Base-by-base conservation (phyloP, 2,113 vertebrate genomes). In the Rhinogobius similis region DNA sequence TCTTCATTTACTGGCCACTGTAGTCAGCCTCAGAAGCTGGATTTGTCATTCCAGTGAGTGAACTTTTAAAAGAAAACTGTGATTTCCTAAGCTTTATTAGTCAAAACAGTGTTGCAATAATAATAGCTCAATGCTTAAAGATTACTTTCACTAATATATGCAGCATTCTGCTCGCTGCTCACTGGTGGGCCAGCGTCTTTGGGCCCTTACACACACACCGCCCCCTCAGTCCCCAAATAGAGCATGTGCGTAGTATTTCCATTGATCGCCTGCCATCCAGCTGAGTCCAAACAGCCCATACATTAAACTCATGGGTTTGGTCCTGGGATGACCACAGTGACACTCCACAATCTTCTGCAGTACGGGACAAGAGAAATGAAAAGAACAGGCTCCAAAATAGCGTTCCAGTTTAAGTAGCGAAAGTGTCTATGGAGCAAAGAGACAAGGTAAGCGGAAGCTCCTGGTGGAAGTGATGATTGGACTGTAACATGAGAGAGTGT, bases 401-500 rank as follows among this genome's bases (percentile, higher is more conserved):
- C 48, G 71, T 43, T 59, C 23, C 20, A 65, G 58, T 74, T 73
- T n/a, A 26, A 53, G 53, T 16, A 62, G 67, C 8, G 58, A 65
- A 70, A 72, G 75, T 82, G 87, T 65, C 83, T 44, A 61, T 78
- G 73, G 73, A 63, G 77, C 79, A 81, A 64, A 13, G 70, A 77
- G 76, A 67, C 12, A 8, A 62, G 72, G 72, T 53, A 70, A 82
- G 81, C 86, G 86, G 85, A 89, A 82, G 83, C 81, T 78, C 72
- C 78, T 32, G 27, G 67, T 74, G 76, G 84, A 91, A 86, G 77
- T 84, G 88, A 91, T 90, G 90, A 91, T 68, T 66, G 72, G 82
- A 83, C 64, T 70, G 90, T 85, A 91, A 91, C 67, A 21, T 82
- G 87, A 91, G 87, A 84, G 69, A 62, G 75, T 87, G 83, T 88